Percentiles rank a stretch among this genome's conserved stretches.
Evolutionary conservation across 2,888 invertebrate genomes (phyloP).

Genomic region (Colletes collaris): DNA sequence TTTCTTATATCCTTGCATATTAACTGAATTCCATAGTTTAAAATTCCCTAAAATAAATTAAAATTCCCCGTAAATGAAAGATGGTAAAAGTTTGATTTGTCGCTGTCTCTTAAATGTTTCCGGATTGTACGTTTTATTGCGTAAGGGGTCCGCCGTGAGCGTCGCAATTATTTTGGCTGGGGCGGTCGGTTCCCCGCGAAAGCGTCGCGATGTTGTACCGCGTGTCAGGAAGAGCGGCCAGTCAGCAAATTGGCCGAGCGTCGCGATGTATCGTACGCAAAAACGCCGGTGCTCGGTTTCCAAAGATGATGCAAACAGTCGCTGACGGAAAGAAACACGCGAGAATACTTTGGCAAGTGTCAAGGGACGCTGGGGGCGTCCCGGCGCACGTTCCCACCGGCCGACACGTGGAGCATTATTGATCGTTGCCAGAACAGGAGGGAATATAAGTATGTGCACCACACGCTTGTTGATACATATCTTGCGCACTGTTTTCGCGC

Average conservation of each 20-base stretch:
- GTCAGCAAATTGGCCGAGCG: constrained; percentile 33
- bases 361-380: constrained; percentile 39
- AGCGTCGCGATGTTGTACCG: constrained; percentile 16
- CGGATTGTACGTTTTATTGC: constrained; percentile 19
- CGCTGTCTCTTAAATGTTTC: background rate
- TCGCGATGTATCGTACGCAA: constrained; percentile 1
- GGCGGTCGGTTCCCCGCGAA: constrained; percentile 32
- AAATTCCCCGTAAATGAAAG: no score
- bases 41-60: no score
- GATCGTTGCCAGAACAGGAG: constrained; percentile 68
- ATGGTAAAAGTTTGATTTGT: background rate
- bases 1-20: no score
- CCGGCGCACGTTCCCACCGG: constrained; percentile 53
- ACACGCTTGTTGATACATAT: constrained; percentile 48
- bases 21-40: no score
- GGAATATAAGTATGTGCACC: constrained; percentile 25
- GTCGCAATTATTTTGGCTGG: constrained; percentile 52
- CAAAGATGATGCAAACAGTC: constrained; percentile 60
- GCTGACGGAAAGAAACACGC: constrained; percentile 52
- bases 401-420: constrained; percentile 66
- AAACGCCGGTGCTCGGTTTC: constrained; percentile 48
- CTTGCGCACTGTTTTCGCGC: background rate
- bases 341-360: constrained; percentile 62
- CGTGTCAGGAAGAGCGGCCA: constrained; percentile 23
- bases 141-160: constrained; percentile 30